Evolutionary conservation across 2,797 vertebrate species (phyloP), one percentile per base, ranked within the genome.

Genomic region (Myotis daubentonii): DNA sequence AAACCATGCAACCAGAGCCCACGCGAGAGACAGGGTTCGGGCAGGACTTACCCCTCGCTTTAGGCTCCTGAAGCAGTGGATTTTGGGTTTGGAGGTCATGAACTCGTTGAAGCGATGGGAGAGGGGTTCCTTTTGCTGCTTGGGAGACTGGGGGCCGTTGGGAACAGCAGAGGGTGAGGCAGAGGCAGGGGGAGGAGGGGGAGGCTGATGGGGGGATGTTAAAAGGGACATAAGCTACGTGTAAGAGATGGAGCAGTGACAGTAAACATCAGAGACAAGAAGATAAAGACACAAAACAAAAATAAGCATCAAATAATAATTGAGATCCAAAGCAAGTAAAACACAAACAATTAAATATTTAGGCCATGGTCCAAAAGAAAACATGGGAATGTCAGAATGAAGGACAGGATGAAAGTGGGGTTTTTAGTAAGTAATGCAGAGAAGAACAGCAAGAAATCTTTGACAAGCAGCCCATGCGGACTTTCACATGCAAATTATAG

Each of bases 21-120:
- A 68, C 96, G 12, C 87, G 91, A 97, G 78, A 98, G 89, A 97
- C 97, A 97, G 97, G 97, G 83, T 95, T 97, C 98, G 97, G 98
- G 98, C 98, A 97, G 98, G 97, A 99, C 99, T 99, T 99, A 99
- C 99, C 99, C 99, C 99, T 51, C 99, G 99, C 98, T 99, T 99
- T 95, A 99, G 98, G 98, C 99, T 99, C 98, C 99, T 98, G 97
- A 99, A 99, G 99, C 99, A 99, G 98, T 99, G 99, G 98, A 99
- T 99, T 98, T 99, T 99, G 98, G 99, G 99, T 98, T 99, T 99
- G 98, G 99, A 99, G 98, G 98, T 99, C 99, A 99, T 99, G 98
- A 99, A 99, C 98, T 99, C 99, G 98, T 99, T 99, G 97, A 99
- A 99, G 97, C 99, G 99, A 97, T 99, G 99, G 98, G 99, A 98